Conservation (phyloP, 2,113 vertebrate genomes). For the Chiloscyllium plagiosum region DNA sequence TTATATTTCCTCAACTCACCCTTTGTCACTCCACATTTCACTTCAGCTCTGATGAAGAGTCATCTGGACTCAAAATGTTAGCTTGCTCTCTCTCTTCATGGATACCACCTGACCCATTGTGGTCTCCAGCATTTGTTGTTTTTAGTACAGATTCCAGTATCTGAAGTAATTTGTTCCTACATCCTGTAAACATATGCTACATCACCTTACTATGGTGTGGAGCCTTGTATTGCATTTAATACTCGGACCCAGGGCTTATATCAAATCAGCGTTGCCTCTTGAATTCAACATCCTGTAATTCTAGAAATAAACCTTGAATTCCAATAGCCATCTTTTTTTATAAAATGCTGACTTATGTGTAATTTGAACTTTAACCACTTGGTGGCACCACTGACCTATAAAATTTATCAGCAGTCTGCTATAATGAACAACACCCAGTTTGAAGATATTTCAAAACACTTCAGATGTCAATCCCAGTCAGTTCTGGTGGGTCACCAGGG, state of each 20-base stretch:
- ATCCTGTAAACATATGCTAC: neutral
- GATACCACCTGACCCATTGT: no score
- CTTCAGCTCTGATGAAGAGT: no score
- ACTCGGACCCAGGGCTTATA: neutral
- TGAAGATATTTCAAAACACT: neutral
- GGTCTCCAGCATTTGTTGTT: no score
- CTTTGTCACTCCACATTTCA: no score
- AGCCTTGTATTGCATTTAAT: neutral
- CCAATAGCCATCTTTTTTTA: neutral
- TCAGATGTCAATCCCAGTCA: no score
- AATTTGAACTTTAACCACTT: neutral
- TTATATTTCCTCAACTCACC: neutral
- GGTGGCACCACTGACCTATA: neutral
- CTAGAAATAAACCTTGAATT: neutral
- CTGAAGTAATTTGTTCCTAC: no score
- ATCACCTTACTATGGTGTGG: neutral
- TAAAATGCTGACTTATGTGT: neutral
- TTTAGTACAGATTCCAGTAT: no score
- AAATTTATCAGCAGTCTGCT: neutral
- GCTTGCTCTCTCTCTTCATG: no score
- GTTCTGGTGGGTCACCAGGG: neutral
- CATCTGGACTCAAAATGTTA: no score
- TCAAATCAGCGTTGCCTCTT: neutral
- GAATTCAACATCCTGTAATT: neutral
- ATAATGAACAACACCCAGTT: neutral